Evolutionary conservation across 2,888 invertebrate genomes (phyloP).

Genomic region (Troilus luridus): DNA sequence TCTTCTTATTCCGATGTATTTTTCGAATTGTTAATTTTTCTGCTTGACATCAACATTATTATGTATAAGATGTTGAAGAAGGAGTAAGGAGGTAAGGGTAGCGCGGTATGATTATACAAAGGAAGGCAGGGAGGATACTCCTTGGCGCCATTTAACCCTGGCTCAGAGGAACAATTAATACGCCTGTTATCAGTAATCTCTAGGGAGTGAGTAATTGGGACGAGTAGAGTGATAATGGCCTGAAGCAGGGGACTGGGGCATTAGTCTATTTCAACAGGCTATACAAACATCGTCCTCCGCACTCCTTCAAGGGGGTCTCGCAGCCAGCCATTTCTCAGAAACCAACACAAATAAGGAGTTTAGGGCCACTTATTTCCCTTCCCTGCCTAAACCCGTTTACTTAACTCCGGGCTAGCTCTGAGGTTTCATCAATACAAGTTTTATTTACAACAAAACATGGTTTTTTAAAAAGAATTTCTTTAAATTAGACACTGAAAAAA

Average conservation of each 20-base stretch:
- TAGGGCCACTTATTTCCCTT: background rate
- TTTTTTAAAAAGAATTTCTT: too few relatives aligned
- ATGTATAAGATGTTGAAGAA: background rate
- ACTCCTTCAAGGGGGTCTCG: too few relatives aligned
- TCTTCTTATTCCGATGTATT: too few relatives aligned
- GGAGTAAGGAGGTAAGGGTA: background rate
- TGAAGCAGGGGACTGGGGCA: background rate
- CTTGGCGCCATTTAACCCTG: conserved; percentile 35
- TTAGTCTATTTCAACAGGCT: conserved; percentile 42
- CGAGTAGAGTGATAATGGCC: conserved; percentile 48
- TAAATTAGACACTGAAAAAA: too few relatives aligned
- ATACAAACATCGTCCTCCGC: conserved; percentile 25
- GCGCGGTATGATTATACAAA: background rate
- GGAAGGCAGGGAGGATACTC: conserved; percentile 28
- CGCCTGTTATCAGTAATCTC: conserved; percentile 54
- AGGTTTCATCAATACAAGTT: too few relatives aligned
- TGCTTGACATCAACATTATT: background rate
- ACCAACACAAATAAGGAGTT: conserved; percentile 3
- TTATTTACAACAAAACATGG: too few relatives aligned
- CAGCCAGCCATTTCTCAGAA: background rate
- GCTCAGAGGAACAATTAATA: conserved; percentile 52
- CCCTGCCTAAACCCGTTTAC: background rate
- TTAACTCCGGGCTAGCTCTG: background rate
- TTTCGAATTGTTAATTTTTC: background rate
- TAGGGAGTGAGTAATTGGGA: conserved; percentile 50